A percentile compares a stretch with the other conserved stretches of the same genome.
Conservation (phyloP, 1,140 invertebrate species). For the Pachypeltis micranthus region DNA sequence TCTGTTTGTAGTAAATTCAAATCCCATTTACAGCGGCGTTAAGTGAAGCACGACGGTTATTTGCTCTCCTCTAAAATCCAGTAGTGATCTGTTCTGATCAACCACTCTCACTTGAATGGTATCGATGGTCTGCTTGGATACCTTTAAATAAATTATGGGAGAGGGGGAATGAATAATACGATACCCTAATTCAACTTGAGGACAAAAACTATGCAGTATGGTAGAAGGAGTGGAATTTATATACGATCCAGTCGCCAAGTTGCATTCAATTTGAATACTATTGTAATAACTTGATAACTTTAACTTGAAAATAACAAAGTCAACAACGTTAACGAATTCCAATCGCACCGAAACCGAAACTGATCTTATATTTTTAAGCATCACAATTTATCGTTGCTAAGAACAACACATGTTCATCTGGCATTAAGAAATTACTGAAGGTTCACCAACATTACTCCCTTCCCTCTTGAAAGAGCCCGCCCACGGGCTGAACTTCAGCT, state of each 20-base stretch:
- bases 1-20: not conserved
- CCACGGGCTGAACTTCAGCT: too few species aligned
- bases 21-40: not conserved
- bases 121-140: not conserved
- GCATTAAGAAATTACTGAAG: too few species aligned
- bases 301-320: too few species aligned
- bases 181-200: not conserved
- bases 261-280: not conserved
- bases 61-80: not conserved
- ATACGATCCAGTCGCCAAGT: not conserved
- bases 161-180: not conserved
- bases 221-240: not conserved
- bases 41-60: not conserved
- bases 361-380: too few species aligned
- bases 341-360: too few species aligned
- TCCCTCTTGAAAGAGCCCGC: too few species aligned
- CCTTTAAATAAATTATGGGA: not conserved
- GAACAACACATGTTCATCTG: too few species aligned
- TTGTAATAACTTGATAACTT: too few species aligned
- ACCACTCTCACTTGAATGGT: not conserved
- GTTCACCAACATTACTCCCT: too few species aligned
- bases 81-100: not conserved
- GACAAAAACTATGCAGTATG: not conserved
- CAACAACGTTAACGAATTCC: too few species aligned
- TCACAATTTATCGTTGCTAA: too few species aligned